These are phyloP conservation scores for Hemistola chrysoprasaria DNA, from an alignment of 2,888 invertebrate genomes.

Conservation along the genomic window DNA sequence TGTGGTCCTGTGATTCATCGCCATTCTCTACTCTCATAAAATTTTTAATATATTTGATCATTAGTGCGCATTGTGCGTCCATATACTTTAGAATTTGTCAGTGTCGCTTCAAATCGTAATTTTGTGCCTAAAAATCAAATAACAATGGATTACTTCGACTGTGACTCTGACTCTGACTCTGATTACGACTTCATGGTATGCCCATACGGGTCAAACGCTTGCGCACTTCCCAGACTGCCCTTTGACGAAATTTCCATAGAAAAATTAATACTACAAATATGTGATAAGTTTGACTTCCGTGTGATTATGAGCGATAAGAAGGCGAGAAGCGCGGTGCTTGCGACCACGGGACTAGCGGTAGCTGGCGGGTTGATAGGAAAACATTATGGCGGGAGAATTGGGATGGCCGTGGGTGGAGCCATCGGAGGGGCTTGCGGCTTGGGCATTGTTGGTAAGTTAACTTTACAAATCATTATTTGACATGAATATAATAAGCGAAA, in stretches of 20 bases:
- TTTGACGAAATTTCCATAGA: slow-evolving; percentile 59
- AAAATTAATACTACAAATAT: slow-evolving; percentile 56
- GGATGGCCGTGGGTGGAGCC: slow-evolving; percentile 64
- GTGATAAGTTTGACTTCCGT: slow-evolving; percentile 65
- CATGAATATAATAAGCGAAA: too few species aligned
- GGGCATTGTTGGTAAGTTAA: slow-evolving; percentile 60
- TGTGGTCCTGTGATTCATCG: too few species aligned
- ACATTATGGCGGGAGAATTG: slow-evolving; percentile 66
- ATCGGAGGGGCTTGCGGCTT: slow-evolving; percentile 68
- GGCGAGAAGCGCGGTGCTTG: slow-evolving; percentile 47
- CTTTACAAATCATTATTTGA: not conserved
- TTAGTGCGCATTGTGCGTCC: too few species aligned
- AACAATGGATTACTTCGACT: slow-evolving; percentile 40
- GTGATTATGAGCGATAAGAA: slow-evolving; percentile 51
- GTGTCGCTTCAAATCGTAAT: too few species aligned
- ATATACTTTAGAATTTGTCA: too few species aligned
- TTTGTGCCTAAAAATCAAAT: too few species aligned
- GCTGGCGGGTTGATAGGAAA: slow-evolving; percentile 66
- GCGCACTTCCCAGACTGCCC: slow-evolving; percentile 49
- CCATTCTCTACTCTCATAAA: too few species aligned
- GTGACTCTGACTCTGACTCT: slow-evolving; percentile 38
- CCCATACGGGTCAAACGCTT: slow-evolving; percentile 31
- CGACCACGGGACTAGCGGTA: slow-evolving; percentile 61
- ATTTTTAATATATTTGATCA: too few species aligned
- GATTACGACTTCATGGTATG: slow-evolving; percentile 51